Evolutionary conservation across 2,797 vertebrate genomes (phyloP).

Genomic region (Kryptolebias ocellatus): DNA sequence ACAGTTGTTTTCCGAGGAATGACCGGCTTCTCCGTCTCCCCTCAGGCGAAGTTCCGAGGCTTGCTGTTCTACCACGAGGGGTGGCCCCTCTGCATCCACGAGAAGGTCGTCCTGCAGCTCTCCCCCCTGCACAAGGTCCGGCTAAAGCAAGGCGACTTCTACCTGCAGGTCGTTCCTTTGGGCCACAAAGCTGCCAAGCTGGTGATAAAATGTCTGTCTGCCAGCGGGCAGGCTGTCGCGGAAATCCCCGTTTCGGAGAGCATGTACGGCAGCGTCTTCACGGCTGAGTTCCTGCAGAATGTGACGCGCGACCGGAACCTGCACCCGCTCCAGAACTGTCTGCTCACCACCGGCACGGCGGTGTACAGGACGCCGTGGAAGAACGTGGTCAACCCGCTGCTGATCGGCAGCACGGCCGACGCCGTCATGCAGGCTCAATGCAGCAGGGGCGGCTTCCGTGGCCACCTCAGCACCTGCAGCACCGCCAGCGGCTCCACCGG

Average conservation of each 20-base stretch:
- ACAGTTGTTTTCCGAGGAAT: constrained; percentile 30
- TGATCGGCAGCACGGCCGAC: constrained; percentile 80
- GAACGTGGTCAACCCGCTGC: constrained; percentile 85
- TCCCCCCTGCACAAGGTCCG: constrained; percentile 85
- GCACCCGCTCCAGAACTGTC: constrained; percentile 84
- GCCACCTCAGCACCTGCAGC: constrained; percentile 76
- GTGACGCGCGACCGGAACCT: constrained; percentile 81
- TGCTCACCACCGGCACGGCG: constrained; percentile 83
- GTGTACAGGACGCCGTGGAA: constrained; percentile 87
- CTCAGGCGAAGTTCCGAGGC: constrained; percentile 83
- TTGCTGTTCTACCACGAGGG: constrained; percentile 85
- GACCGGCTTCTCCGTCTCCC: constrained; percentile 50
- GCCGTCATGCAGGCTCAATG: constrained; percentile 77
- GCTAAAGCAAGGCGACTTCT: constrained; percentile 88
- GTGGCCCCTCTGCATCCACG: constrained; percentile 87
- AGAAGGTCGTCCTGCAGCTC: constrained; percentile 87
- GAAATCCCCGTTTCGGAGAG: constrained; percentile 85
- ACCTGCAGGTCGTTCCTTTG: constrained; percentile 84
- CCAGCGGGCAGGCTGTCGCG: constrained; percentile 81
- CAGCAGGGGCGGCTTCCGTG: constrained; percentile 65
- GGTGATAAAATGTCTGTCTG: constrained; percentile 87
- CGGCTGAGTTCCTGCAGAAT: constrained; percentile 85
- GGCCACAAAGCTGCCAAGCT: constrained; percentile 83
- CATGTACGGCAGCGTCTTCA: constrained; percentile 87
- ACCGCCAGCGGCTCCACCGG: constrained; percentile 77